Evolutionary conservation across 2,888 invertebrate genomes (phyloP).

Genomic region (Tipula unca): DNA sequence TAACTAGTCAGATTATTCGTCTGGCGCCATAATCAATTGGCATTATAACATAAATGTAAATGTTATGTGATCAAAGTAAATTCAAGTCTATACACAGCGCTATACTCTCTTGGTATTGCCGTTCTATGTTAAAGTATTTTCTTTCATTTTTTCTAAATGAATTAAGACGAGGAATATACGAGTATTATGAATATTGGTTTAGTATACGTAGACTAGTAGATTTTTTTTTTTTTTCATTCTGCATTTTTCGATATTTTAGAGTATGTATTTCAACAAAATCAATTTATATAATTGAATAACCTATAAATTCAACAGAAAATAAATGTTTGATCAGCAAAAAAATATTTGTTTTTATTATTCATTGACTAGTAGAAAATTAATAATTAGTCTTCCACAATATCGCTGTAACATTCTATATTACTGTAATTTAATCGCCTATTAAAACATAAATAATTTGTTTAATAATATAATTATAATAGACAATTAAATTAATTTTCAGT

Average conservation of each 20-base stretch:
- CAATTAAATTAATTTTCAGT: too few species aligned
- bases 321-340: too few species aligned
- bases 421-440: too few species aligned
- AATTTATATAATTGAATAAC: neutral
- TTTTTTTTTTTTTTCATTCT: neutral
- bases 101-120: neutral
- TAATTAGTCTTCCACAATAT: too few species aligned
- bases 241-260: neutral
- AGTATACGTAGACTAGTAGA: too few species aligned
- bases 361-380: neutral
- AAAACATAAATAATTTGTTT: too few species aligned
- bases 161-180: neutral
- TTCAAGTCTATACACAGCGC: neutral
- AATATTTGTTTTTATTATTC: neutral
- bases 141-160: neutral
- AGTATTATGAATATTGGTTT: neutral
- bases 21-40: conserved; percentile 2
- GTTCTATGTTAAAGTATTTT: neutral
- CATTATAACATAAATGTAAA: neutral
- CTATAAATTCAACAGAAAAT: neutral
- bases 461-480: too few species aligned
- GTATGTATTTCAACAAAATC: neutral
- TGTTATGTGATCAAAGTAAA: neutral
- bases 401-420: too few species aligned
- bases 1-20: neutral